Percentiles rank a stretch among this genome's conserved stretches.
phyloP scores from a whole-genome alignment of 1,140 invertebrate genomes.

The Platyscapa corneri region DNA sequence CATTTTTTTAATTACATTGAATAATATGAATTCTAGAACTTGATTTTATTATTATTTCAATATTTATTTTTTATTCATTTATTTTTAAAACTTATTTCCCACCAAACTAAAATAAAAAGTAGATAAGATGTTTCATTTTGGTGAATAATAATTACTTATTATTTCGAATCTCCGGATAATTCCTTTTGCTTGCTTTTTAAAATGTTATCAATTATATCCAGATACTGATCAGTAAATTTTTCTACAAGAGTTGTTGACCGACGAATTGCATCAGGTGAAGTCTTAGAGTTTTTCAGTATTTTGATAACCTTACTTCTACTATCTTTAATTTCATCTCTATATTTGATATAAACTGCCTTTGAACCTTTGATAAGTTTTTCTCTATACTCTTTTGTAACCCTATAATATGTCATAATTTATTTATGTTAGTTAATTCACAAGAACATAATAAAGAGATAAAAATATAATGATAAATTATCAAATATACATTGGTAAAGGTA shows the following conservation, averaged over 20 bases:
- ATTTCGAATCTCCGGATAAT: conserved; percentile 75
- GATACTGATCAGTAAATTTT: conserved; percentile 79
- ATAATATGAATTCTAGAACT: too few species aligned
- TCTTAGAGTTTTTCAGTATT: conserved; percentile 78
- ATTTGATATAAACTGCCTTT: conserved; percentile 87
- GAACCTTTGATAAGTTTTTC: conserved; percentile 91
- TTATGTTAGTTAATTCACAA: not conserved
- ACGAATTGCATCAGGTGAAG: conserved; percentile 81
- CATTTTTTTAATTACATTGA: too few species aligned
- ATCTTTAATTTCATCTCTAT: conserved; percentile 85
- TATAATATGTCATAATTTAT: conserved; percentile 63
- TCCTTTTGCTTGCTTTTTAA: conserved; percentile 83
- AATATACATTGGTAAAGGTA: conserved; percentile 90
- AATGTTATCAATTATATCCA: conserved; percentile 80
- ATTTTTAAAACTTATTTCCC: too few species aligned
- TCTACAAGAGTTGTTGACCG: conserved; percentile 81
- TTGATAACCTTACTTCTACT: conserved; percentile 85
- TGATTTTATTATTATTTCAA: too few species aligned
- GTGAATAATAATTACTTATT: not conserved
- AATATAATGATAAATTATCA: conserved; percentile 31
- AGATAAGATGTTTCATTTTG: too few species aligned
- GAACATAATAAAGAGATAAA: conserved; percentile 15
- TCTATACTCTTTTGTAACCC: conserved; percentile 93
- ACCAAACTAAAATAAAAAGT: too few species aligned
- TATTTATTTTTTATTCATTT: too few species aligned